Percentiles rank a stretch among this genome's conserved stretches.
These are phyloP conservation scores for Strix occidentalis DNA, from an alignment of 2,797 vertebrate genomes.

Conservation along the genomic window DNA sequence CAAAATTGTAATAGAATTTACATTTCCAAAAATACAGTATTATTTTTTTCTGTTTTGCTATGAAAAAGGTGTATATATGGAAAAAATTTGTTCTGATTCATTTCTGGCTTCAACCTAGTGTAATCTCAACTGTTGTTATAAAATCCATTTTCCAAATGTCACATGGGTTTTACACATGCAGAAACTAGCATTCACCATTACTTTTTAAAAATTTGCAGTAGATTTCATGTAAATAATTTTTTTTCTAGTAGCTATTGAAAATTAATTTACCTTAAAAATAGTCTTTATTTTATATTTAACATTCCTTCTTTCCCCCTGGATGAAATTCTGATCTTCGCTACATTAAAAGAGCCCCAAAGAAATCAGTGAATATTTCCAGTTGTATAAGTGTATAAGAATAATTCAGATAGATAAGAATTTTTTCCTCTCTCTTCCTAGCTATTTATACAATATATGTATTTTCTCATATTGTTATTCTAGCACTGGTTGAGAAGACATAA, in stretches of 20 bases:
- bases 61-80: not conserved
- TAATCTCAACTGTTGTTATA: not conserved
- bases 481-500: not conserved
- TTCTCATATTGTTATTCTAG: not conserved
- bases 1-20: not conserved
- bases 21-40: not conserved
- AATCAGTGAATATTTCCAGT: not conserved
- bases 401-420: not conserved
- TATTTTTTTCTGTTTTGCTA: not conserved
- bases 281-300: not conserved
- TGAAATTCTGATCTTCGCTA: not conserved
- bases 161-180: not conserved
- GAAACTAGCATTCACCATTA: not conserved
- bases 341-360: not conserved
- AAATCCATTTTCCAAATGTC: not conserved
- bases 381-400: not conserved
- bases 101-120: not conserved
- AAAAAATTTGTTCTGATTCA: not conserved
- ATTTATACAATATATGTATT: not conserved
- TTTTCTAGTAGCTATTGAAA: not conserved
- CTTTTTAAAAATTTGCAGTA: not conserved
- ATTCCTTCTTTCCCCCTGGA: not conserved
- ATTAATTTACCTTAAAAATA: not conserved
- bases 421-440: not conserved
- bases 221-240: not conserved